Conservation (phyloP, 2,888 invertebrate species). For the Dioctria rufipes region DNA sequence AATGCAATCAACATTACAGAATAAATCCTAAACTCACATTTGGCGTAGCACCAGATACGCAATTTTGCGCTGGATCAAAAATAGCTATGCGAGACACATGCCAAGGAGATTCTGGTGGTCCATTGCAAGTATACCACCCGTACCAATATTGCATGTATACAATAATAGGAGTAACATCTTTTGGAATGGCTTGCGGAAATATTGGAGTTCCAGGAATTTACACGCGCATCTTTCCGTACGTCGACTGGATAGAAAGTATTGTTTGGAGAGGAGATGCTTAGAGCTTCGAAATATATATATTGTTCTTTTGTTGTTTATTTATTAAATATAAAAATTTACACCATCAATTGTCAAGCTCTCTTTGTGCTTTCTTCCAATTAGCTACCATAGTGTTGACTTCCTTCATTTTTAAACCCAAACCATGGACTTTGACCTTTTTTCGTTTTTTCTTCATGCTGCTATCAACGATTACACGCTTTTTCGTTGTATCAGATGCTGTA, state of each 20-base stretch:
- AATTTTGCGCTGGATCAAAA: constrained; percentile 74
- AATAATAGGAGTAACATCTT: constrained; percentile 73
- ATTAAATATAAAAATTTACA: constrained; percentile 34
- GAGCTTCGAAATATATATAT: neutral
- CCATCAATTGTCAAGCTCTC: constrained; percentile 67
- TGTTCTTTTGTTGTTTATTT: constrained; percentile 4
- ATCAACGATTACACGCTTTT: constrained; percentile 21
- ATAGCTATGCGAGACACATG: constrained; percentile 73
- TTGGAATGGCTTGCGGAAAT: constrained; percentile 71
- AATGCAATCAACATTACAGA: constrained; percentile 68
- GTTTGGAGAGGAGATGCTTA: constrained; percentile 71
- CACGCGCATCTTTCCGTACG: constrained; percentile 73
- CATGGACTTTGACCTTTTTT: constrained; percentile 71
- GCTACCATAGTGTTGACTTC: constrained; percentile 79
- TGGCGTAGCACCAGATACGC: constrained; percentile 72
- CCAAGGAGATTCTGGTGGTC: constrained; percentile 80
- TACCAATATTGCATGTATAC: constrained; percentile 70
- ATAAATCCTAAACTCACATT: constrained; percentile 63
- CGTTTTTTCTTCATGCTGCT: constrained; percentile 56
- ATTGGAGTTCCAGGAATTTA: constrained; percentile 74
- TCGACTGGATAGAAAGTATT: constrained; percentile 75
- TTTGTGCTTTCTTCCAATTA: constrained; percentile 81
- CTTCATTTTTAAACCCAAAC: constrained; percentile 79
- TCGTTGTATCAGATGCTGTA: neutral
- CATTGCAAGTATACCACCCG: constrained; percentile 71